Percentiles rank a stretch among this genome's conserved stretches.
Evolutionary conservation across 2,888 invertebrate genomes (phyloP).

Genomic region (Eupithecia inturbata): DNA sequence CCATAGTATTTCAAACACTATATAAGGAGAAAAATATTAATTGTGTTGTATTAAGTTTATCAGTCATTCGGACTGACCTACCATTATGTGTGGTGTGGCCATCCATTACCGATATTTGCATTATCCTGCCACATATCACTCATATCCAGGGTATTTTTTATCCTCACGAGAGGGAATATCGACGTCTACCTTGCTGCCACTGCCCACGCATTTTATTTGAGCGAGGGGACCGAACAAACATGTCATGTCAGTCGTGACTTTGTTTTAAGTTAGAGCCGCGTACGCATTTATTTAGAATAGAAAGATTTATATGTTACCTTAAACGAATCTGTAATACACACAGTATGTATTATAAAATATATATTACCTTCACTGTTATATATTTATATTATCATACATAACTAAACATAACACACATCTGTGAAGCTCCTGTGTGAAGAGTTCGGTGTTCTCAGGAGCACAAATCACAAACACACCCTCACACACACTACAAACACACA

Average conservation of each 20-base stretch:
- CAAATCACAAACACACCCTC: no score
- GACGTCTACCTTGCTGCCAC: background rate
- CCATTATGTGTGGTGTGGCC: constrained; percentile 1
- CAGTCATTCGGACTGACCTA: background rate
- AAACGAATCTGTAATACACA: background rate
- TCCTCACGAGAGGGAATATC: constrained; percentile 8
- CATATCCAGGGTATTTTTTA: constrained; percentile 20
- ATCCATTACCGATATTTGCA: constrained; percentile 25
- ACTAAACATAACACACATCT: no score
- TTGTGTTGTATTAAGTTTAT: no score
- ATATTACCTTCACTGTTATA: no score
- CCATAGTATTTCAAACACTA: no score
- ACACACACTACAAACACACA: no score
- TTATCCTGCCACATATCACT: constrained; percentile 27
- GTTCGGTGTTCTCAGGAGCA: no score
- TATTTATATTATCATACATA: no score
- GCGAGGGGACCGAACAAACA: background rate
- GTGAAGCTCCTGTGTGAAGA: no score
- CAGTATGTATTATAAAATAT: no score
- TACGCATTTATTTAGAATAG: background rate
- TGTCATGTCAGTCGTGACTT: background rate
- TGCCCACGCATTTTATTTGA: background rate
- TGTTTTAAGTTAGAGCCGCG: background rate
- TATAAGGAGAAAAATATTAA: no score
- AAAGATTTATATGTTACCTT: background rate